Evolutionary conservation across 1,140 invertebrate species (phyloP).

Genomic region (Leucophenga varia): DNA sequence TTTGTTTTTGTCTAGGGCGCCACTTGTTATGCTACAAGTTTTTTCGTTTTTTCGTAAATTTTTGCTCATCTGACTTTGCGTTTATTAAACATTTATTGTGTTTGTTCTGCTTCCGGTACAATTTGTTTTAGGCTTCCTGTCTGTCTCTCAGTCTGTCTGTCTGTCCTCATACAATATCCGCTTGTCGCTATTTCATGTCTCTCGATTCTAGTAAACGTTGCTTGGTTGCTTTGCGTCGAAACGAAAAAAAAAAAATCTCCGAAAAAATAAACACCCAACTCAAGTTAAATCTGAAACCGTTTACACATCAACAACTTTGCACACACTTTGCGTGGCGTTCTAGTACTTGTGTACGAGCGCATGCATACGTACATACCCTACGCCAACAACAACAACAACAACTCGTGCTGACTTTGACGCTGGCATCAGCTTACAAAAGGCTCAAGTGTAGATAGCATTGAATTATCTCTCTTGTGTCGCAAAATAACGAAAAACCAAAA

Average conservation of each 20-base stretch:
- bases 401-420: no score
- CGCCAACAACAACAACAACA: no score
- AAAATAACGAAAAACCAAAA: no score
- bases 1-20: no score
- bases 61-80: no score
- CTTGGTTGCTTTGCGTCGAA: neutral
- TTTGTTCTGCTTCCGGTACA: slow-evolving; percentile 40
- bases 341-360: no score
- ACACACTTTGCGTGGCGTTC: slow-evolving; percentile 17
- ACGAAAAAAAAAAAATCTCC: no score
- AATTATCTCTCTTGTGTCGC: slow-evolving; percentile 7
- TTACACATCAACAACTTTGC: slow-evolving; percentile 31
- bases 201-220: neutral
- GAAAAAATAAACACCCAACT: slow-evolving; percentile 15
- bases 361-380: no score
- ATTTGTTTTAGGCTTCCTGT: slow-evolving; percentile 32
- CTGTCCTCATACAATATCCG: neutral
- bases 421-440: slow-evolving; percentile 4
- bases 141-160: no score
- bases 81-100: slow-evolving; percentile 50
- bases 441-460: slow-evolving; percentile 2
- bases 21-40: no score
- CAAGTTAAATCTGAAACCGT: slow-evolving; percentile 27
- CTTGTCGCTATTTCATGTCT: slow-evolving; percentile 5
- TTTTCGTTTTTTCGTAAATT: no score